Conservation (phyloP, 2,113 vertebrate genomes). For the Zonotrichia leucophrys region DNA sequence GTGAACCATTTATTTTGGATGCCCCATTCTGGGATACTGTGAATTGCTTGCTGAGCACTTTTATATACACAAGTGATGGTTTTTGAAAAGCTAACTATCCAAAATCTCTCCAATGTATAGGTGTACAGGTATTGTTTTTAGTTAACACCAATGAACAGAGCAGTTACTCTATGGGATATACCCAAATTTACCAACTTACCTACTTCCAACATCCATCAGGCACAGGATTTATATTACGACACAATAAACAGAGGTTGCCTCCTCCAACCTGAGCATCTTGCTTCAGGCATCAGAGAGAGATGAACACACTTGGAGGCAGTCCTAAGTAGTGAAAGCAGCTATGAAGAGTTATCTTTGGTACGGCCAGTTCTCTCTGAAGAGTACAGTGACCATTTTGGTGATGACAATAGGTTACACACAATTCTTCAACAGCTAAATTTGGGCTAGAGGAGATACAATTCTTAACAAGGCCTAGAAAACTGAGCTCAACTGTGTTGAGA, state of each 20-base stretch:
- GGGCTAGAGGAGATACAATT: not conserved
- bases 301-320: not conserved
- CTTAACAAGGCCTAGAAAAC: not conserved
- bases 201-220: not conserved
- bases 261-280: not conserved
- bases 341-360: not conserved
- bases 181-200: not conserved
- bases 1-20: not conserved
- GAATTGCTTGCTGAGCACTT: not conserved
- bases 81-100: not conserved
- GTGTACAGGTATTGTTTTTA: not conserved
- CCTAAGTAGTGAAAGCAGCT: not conserved
- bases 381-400: not conserved
- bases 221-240: not conserved
- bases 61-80: not conserved
- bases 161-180: not conserved
- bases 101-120: not conserved
- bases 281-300: not conserved
- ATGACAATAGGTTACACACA: not conserved
- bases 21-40: not conserved
- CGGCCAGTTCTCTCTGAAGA: not conserved
- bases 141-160: not conserved
- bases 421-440: not conserved
- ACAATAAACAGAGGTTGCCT: not conserved
- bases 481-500: not conserved